These are phyloP conservation scores for Cotesia vestalis DNA, from an alignment of 1,140 invertebrate species.

Conservation along the genomic window DNA sequence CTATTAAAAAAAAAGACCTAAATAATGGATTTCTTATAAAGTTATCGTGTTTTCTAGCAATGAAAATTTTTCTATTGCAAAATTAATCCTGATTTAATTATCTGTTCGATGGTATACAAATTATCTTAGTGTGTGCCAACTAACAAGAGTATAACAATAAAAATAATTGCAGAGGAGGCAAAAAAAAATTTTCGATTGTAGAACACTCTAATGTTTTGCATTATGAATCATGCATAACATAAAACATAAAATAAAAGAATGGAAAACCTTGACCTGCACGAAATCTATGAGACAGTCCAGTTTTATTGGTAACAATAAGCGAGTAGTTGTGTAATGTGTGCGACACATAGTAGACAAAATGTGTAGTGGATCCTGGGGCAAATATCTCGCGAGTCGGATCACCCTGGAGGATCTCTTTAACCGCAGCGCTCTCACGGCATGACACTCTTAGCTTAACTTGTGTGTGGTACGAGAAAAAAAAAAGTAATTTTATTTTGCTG, in stretches of 20 bases:
- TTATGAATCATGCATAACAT: neutral
- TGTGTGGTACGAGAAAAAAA: slow-evolving; percentile 18
- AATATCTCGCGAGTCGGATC: slow-evolving; percentile 19
- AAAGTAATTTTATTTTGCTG: slow-evolving; percentile 18
- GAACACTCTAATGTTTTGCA: too few relatives aligned
- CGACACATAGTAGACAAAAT: slow-evolving; percentile 11
- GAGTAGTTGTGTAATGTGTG: neutral
- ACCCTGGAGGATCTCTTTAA: slow-evolving; percentile 18
- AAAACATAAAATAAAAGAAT: slow-evolving; percentile 17
- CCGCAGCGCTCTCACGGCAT: too few relatives aligned
- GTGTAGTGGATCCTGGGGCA: neutral
- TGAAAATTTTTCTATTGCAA: too few relatives aligned
- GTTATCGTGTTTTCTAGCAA: too few relatives aligned
- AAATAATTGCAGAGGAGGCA: too few relatives aligned
- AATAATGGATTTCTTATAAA: too few relatives aligned
- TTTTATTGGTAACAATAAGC: slow-evolving; percentile 33
- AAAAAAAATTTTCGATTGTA: too few relatives aligned
- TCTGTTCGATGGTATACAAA: too few relatives aligned
- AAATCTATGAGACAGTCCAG: slow-evolving; percentile 33
- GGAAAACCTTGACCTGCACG: slow-evolving; percentile 23
- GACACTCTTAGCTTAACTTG: slow-evolving; percentile 5
- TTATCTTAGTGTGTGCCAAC: too few relatives aligned
- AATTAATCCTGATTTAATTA: too few relatives aligned
- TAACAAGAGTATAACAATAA: too few relatives aligned
- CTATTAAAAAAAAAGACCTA: too few relatives aligned